These are phyloP conservation scores for Mallateleia sp. DNA, from an alignment of 2,888 invertebrate species.

Conservation along the genomic window DNA sequence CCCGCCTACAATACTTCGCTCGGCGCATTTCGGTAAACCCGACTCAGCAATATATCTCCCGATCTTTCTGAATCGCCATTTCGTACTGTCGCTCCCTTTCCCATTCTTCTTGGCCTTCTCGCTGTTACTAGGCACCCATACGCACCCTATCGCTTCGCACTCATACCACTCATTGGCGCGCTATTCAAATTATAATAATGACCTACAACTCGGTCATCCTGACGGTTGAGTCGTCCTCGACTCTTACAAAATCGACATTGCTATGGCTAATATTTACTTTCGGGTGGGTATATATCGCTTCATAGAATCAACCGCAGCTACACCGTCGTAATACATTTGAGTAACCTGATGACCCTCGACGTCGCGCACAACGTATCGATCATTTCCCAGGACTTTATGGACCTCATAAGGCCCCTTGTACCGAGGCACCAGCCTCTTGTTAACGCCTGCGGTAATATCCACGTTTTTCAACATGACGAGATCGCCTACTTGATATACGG, in stretches of 20 bases:
- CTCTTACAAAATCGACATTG: background rate
- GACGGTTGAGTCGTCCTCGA: conserved; percentile 9
- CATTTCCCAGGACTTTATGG: conserved; percentile 57
- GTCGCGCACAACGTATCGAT: conserved; percentile 61
- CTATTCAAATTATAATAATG: no score
- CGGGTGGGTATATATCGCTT: background rate
- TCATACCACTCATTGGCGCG: no score
- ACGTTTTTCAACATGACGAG: conserved; percentile 69
- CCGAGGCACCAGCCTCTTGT: conserved; percentile 55
- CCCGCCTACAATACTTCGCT: no score
- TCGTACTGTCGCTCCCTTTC: no score
- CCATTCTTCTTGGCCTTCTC: no score
- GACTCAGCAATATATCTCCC: no score
- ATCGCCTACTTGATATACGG: conserved; percentile 62
- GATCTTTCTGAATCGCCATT: no score
- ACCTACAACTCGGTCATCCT: conserved; percentile 12
- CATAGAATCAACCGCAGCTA: conserved; percentile 22
- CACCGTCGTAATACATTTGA: conserved; percentile 44
- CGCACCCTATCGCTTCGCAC: no score
- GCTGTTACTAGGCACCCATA: no score
- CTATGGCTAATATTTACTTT: no score
- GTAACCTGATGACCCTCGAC: conserved; percentile 54
- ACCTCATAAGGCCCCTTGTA: conserved; percentile 74
- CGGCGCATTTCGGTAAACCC: no score
- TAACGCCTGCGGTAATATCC: conserved; percentile 44